A percentile compares a stretch with the other conserved stretches of the same genome.
Evolutionary conservation across 2,113 vertebrate species (phyloP).

Genomic region (Lasiurus cinereus): DNA sequence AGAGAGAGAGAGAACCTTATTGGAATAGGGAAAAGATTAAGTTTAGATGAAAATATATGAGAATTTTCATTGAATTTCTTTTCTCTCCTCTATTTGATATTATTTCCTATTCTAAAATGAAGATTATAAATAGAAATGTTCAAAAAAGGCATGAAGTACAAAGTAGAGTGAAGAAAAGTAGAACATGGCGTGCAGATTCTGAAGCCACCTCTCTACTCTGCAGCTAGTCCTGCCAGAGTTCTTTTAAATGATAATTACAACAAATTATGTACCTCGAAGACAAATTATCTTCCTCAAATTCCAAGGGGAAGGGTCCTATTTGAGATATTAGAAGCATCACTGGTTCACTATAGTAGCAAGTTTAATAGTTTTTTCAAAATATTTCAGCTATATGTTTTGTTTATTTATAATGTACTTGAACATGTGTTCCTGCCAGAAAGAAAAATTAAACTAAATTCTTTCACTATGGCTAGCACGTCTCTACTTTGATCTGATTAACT

Average conservation of each 20-base stretch:
- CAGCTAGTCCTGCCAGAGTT: neutral
- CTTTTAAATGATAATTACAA: conserved; percentile 67
- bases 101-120: conserved; percentile 47
- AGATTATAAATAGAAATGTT: conserved; percentile 53
- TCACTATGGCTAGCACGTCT: conserved; percentile 69
- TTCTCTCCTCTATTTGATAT: conserved; percentile 14
- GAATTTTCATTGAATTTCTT: conserved; percentile 66
- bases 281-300: neutral
- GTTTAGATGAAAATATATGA: conserved; percentile 41
- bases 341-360: conserved; percentile 79
- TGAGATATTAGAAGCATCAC: conserved; percentile 71
- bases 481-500: conserved; percentile 75
- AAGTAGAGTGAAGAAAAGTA: conserved; percentile 43
- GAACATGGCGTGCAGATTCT: neutral
- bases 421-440: conserved; percentile 71
- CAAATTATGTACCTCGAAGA: conserved; percentile 64
- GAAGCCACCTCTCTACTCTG: neutral
- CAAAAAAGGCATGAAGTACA: conserved; percentile 25
- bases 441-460: conserved; percentile 73
- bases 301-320: conserved; percentile 64
- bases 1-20: neutral
- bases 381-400: conserved; percentile 81
- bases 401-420: conserved; percentile 80
- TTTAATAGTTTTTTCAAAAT: conserved; percentile 81
- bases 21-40: conserved; percentile 49